Base-by-base conservation (phyloP, 2,797 vertebrate species). In the Labroides dimidiatus region DNA sequence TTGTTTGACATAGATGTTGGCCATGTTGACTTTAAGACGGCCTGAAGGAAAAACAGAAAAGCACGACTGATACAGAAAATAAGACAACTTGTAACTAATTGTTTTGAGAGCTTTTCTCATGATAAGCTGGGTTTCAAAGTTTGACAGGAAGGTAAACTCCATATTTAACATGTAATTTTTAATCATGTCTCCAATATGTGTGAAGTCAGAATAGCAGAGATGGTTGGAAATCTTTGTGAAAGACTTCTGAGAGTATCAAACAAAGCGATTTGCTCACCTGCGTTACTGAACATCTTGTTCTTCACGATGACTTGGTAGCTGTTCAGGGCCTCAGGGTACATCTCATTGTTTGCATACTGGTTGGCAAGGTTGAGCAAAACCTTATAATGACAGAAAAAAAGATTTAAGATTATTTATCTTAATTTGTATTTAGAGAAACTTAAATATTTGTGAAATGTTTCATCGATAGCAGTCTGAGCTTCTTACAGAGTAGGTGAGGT, bases 1-100 rank as follows among this genome's bases (percentile, higher is more conserved):
- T 88, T 99, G 97, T 76, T 97, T 97, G 78, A 98, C 94, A 81
- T 97, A 98, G 84, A 99, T 99, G 91, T 99, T 99, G 87, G 94
- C 98, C 96, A 99, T 99, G 90, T 99, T 99, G 69, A 98, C 95
- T 85, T 97, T 99, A 62, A 99, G 81, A 21, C 94, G 93, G 45
- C 98, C 98, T 99, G 87, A 11, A 73, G 51, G 33, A 47, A 8
- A 44, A 84, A 37, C 0, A 30, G 3, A 45, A 1, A 49, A 55
- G 14, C 5, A 4, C 4, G 21, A 17, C 15, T 20, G 10, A n/a
- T n/a, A 23, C 43, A 19, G 9, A 33, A 51, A 14, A 16, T 11
- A n/a, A n/a, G n/a, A n/a, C n/a, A n/a, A n/a, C n/a, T n/a, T n/a
- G n/a, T n/a, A n/a, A n/a, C n/a, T n/a, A n/a, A n/a, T n/a, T n/a